These are phyloP conservation scores for Hydra vulgaris DNA, from an alignment of 30 jellyfish, hydroid and myxozoan species.

Conservation along the genomic window DNA sequence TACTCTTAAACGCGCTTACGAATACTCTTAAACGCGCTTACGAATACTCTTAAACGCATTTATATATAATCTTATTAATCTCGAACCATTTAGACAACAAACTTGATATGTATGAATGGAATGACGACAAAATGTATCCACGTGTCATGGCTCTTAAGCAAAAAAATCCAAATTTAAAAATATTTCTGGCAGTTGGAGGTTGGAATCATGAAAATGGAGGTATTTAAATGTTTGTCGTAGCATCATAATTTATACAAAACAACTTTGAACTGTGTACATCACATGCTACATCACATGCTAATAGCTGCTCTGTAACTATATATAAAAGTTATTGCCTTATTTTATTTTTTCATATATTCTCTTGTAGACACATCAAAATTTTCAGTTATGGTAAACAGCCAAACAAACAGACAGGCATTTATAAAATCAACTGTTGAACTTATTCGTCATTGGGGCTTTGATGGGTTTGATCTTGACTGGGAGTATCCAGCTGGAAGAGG, in stretches of 20 bases:
- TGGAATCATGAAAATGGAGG: slow-evolving; percentile 35
- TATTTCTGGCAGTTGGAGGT: slow-evolving; percentile 27
- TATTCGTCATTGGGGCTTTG: slow-evolving; percentile 72
- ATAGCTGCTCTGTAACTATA: not conserved
- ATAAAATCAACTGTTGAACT: slow-evolving; percentile 66
- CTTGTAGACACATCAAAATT: slow-evolving; percentile 19
- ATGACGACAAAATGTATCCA: slow-evolving; percentile 18
- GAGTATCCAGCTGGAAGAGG: slow-evolving; percentile 94
- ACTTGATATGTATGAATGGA: slow-evolving; percentile 28
- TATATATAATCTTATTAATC: too few relatives aligned
- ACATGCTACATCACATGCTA: too few relatives aligned
- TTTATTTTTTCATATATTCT: not conserved
- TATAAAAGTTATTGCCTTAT: not conserved
- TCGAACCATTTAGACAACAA: slow-evolving; percentile 4
- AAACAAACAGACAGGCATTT: slow-evolving; percentile 55
- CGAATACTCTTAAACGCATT: too few relatives aligned
- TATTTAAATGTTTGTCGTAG: not conserved
- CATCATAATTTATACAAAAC: too few relatives aligned
- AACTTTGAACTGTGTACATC: too few relatives aligned
- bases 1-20: too few relatives aligned
- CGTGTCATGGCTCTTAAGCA: slow-evolving; percentile 12
- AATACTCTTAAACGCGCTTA: too few relatives aligned
- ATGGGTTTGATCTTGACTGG: slow-evolving; percentile 94
- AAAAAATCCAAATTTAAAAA: slow-evolving; percentile 17
- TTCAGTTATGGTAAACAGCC: slow-evolving; percentile 76